Base-by-base conservation (phyloP, 2,888 invertebrate species). In the Pseudeuparius sepicola region DNA sequence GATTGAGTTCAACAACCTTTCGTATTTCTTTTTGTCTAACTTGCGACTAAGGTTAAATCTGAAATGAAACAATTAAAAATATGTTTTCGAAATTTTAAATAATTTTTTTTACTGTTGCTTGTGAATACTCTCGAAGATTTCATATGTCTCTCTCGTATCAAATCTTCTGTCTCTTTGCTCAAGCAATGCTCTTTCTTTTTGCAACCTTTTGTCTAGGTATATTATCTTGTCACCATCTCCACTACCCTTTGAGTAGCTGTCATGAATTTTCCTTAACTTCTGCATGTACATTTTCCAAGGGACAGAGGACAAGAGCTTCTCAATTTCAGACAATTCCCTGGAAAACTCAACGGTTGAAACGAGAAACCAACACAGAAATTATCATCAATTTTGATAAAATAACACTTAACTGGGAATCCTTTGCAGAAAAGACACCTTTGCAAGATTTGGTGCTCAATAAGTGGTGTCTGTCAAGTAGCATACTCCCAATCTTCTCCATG, bases 381-480 rank as follows among this genome's bases (percentile, higher is more conserved):
- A 17, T 27, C 14, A 6, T 25, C 20, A 24, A 31, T 27, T 37
- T 17, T 17, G 25, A 27, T 11, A n/a, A n/a, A n/a, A n/a, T n/a
- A n/a, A n/a, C n/a, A n/a, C n/a, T n/a, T n/a, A n/a, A n/a, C n/a
- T n/a, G n/a, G n/a, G n/a, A n/a, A n/a, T n/a, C n/a, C n/a, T n/a
- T n/a, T n/a, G n/a, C n/a, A n/a, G n/a, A n/a, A n/a, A n/a, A n/a
- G n/a, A 61, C 46, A 14, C 61, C 61, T 46, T 53, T 50, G 7
- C 18, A 33, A 2, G 34, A 20, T 4, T 45, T 31, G 0, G 63
- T 63, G 16, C 61, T 45, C 7, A 61, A 25, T 15, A 60, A 43
- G 47, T 64, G 63, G 44, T 63, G 64, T 13, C 59, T 45, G 36
- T 61, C 60, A 36, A 60, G 61, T 4, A 63, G 39, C 14, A 54